phyloP scores from a whole-genome alignment of 2,113 vertebrate genomes.

The Chascanopsetta lugubris region DNA sequence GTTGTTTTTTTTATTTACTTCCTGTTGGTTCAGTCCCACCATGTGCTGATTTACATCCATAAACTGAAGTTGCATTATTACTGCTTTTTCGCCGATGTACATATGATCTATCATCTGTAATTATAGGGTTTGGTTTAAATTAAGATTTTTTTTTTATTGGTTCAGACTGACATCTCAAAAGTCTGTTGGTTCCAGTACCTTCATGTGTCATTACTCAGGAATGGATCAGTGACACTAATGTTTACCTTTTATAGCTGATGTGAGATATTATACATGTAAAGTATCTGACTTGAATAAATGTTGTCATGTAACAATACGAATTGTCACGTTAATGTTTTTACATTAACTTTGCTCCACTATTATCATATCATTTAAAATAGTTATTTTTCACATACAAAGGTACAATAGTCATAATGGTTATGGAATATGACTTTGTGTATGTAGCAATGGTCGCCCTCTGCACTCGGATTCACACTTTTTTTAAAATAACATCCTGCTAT shows the following conservation, averaged over 20 bases:
- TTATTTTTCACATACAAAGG: too few species aligned
- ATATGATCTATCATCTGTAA: constrained; percentile 22
- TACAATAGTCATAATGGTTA: too few species aligned
- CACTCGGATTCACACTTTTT: too few species aligned
- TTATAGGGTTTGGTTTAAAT: constrained; percentile 23
- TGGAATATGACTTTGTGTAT: too few species aligned
- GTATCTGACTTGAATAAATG: constrained; percentile 53
- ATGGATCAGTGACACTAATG: constrained; percentile 49
- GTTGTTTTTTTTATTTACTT: too few species aligned
- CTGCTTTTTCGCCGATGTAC: constrained; percentile 39
- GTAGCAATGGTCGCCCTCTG: too few species aligned
- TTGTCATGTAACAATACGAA: constrained; percentile 9
- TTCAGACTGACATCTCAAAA: constrained; percentile 7
- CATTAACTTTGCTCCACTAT: constrained; percentile 6
- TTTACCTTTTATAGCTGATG: constrained; percentile 53
- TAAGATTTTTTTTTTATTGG: constrained; percentile 1
- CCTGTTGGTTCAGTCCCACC: too few species aligned
- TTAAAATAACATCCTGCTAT: not conserved
- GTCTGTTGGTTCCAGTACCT: constrained; percentile 17
- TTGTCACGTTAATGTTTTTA: constrained; percentile 3
- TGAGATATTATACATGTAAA: constrained; percentile 25
- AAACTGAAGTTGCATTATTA: constrained; percentile 37
- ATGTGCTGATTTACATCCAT: constrained; percentile 23
- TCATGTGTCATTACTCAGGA: constrained; percentile 64
- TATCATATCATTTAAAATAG: not conserved